Conservation (phyloP, 2,797 vertebrate species). For the Falco rusticolus region DNA sequence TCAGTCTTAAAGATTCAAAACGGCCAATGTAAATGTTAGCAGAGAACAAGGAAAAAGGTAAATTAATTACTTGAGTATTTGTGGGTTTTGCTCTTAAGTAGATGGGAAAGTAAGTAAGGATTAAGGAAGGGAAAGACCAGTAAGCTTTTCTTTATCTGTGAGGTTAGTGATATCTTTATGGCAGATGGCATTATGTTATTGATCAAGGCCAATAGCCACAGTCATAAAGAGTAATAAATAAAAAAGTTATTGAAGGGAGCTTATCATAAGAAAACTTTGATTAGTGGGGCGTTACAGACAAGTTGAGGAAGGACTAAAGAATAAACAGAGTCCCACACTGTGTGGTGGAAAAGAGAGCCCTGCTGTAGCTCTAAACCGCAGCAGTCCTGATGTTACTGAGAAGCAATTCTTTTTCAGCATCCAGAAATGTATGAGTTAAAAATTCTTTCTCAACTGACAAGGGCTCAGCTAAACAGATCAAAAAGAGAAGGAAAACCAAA, state of each 20-base stretch:
- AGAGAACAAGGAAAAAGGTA: neutral
- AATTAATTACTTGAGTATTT: neutral
- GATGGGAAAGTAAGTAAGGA: neutral
- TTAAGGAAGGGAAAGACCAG: neutral
- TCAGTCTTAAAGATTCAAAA: neutral
- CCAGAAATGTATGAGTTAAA: conserved; percentile 51
- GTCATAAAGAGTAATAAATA: neutral
- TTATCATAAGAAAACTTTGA: neutral
- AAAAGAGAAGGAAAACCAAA: conserved; percentile 57
- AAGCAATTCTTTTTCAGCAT: conserved; percentile 25
- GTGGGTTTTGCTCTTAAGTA: neutral
- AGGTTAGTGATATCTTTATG: neutral
- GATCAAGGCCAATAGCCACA: neutral
- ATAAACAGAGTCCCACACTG: neutral
- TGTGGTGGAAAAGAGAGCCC: neutral
- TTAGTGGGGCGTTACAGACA: neutral
- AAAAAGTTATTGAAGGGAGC: neutral
- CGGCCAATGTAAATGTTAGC: neutral
- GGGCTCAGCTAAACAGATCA: conserved; percentile 62
- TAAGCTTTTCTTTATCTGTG: neutral
- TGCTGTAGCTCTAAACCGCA: neutral
- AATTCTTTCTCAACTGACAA: conserved; percentile 35
- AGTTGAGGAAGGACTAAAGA: neutral
- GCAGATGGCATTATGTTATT: neutral
- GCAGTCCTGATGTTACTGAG: neutral